Evolutionary conservation across 2,113 vertebrate species (phyloP).

Genomic region (Numenius arquata): DNA sequence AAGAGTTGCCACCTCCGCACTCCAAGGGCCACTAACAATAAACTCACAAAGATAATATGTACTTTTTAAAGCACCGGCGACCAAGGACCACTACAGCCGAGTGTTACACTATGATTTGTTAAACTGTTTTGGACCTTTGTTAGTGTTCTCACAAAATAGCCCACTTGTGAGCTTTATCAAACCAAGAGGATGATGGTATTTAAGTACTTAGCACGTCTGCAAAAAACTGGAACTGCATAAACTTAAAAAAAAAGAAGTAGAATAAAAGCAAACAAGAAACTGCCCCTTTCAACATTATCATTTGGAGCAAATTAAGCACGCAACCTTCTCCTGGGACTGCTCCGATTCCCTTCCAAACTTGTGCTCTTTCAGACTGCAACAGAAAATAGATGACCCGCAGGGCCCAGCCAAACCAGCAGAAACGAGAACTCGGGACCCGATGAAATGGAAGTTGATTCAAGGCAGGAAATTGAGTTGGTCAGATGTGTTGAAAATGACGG

Average conservation of each 20-base stretch:
- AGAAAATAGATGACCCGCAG: constrained; percentile 29
- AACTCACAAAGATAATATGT: not conserved
- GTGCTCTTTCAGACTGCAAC: constrained; percentile 31
- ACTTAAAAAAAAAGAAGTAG: not conserved
- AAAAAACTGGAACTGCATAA: not conserved
- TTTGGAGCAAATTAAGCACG: constrained; percentile 35
- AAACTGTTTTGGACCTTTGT: not conserved
- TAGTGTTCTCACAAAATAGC: not conserved
- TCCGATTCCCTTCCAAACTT: constrained; percentile 3
- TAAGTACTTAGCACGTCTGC: not conserved
- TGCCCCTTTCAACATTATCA: not conserved
- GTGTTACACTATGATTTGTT: not conserved
- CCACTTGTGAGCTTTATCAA: not conserved
- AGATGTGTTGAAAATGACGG: constrained; percentile 68
- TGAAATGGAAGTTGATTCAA: constrained; percentile 59
- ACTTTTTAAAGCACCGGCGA: not conserved
- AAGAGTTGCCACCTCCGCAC: not conserved
- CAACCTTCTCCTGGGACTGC: not conserved
- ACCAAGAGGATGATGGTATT: not conserved
- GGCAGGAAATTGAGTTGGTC: constrained; percentile 75
- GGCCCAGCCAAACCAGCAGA: constrained; percentile 40
- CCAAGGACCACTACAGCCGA: not conserved
- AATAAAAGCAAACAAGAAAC: not conserved
- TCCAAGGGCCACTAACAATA: not conserved
- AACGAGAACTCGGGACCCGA: constrained; percentile 30